These are phyloP conservation scores for Conomelus anceps DNA, from an alignment of 2,888 invertebrate species.

Conservation along the genomic window DNA sequence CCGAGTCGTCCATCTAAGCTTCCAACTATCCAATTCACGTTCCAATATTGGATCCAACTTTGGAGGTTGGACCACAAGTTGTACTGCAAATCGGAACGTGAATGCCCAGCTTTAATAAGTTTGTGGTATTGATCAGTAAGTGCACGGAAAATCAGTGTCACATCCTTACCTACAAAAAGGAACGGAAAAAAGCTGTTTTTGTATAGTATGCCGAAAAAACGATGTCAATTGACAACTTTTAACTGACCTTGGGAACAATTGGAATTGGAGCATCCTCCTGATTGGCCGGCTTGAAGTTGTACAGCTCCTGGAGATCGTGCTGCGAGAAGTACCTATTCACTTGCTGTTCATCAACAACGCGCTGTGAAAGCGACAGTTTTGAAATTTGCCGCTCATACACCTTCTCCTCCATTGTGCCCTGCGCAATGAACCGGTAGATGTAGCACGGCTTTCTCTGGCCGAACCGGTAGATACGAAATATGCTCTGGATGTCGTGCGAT, in stretches of 20 bases:
- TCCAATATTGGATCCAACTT: too few species aligned
- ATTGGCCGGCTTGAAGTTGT: constrained; percentile 67
- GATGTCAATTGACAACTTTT: too few species aligned
- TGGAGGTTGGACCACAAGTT: too few species aligned
- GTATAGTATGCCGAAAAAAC: too few species aligned
- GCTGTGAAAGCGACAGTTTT: constrained; percentile 88
- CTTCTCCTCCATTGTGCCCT: constrained; percentile 97
- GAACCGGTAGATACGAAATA: constrained; percentile 95
- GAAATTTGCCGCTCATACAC: constrained; percentile 96
- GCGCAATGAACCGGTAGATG: constrained; percentile 88
- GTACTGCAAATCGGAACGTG: too few species aligned
- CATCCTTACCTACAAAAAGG: too few species aligned
- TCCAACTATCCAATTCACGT: too few species aligned
- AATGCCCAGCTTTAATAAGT: too few species aligned
- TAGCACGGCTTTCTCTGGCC: constrained; percentile 97
- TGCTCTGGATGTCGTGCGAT: constrained; percentile 95
- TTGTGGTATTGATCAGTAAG: too few species aligned
- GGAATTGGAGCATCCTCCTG: constrained; percentile 57
- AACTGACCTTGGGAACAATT: constrained; percentile 62
- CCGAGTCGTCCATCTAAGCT: too few species aligned
- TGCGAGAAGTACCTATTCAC: constrained; percentile 97
- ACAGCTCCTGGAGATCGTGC: constrained; percentile 84
- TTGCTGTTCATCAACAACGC: constrained; percentile 96
- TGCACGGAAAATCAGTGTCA: too few species aligned
- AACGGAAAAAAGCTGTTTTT: too few species aligned